Percentiles rank a stretch among this genome's conserved stretches.
These are phyloP conservation scores for Amblyjoppa fuscipennis DNA, from an alignment of 2,888 invertebrate genomes.

Conservation along the genomic window DNA sequence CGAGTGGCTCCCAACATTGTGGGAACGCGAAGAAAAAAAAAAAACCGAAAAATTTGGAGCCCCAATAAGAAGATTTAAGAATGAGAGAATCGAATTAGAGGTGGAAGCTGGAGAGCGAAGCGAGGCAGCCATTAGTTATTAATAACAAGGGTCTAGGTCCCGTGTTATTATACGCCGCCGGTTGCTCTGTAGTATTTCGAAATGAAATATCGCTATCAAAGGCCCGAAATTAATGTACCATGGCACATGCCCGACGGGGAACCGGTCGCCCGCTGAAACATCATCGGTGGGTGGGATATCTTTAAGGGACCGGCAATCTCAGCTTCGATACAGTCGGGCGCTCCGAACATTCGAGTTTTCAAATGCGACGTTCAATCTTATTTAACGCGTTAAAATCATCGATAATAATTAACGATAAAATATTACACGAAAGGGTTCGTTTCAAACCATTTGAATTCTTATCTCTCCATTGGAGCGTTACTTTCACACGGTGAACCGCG, in stretches of 20 bases:
- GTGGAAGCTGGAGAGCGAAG: slow-evolving; percentile 12
- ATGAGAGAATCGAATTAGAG: slow-evolving; percentile 28
- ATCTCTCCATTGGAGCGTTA: not conserved
- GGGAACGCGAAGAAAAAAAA: not conserved
- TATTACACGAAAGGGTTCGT: not conserved
- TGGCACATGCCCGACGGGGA: slow-evolving; percentile 49
- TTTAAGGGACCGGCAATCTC: slow-evolving; percentile 32
- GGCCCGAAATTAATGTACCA: slow-evolving; percentile 50
- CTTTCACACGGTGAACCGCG: not conserved
- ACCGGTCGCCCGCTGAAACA: slow-evolving; percentile 18
- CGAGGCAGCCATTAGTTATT: slow-evolving; percentile 50
- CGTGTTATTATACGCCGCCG: slow-evolving; percentile 38
- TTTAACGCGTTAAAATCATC: slow-evolving; percentile 11
- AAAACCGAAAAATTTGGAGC: not conserved
- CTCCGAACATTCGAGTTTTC: slow-evolving; percentile 3
- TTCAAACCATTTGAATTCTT: not conserved
- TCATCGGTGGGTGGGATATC: slow-evolving; percentile 29
- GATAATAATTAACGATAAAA: not conserved
- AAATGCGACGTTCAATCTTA: not conserved
- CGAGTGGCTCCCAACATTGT: not conserved
- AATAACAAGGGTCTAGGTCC: slow-evolving; percentile 49
- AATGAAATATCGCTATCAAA: slow-evolving; percentile 60
- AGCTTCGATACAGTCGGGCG: not conserved
- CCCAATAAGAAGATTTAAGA: not conserved
- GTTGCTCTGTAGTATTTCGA: slow-evolving; percentile 42